Evolutionary conservation across 1,140 invertebrate genomes (phyloP), one percentile per base, ranked within the genome.

Genomic region (Cydia fagiglandana): DNA sequence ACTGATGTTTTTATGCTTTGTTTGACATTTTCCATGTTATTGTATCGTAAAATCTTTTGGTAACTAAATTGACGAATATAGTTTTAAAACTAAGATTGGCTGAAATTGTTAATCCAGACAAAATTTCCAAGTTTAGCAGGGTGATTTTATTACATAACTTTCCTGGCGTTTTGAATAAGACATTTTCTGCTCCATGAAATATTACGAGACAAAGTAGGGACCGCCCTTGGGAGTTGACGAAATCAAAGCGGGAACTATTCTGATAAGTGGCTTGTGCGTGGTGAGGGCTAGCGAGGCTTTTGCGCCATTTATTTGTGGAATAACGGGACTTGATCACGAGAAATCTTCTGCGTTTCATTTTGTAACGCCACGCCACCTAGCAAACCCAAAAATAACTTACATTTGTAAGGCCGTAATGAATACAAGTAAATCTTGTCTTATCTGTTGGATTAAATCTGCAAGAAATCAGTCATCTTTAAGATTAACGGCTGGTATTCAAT

Each of bases 231-330:
- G 20, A 61, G 56, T 61, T 24, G 3, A 53, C 56, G 56, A 24
- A 24, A 61, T 61, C 56, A 61, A 61, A 61, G 56, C 56, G n/a
- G 56, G 56, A 61, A 61, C 56, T 24, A 61, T 10, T 61, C 56
- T 61, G 56, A 61, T 61, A 61, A 61, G 56, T 61, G 56, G 17
- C 56, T 61, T 24, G 53, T 56, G 20, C 56, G 56, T 61, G 56
- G n/a, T 61, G 13, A 61, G 56, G 20, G 17, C 20, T 24, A 12
- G 20, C 9, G 17, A 61, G 20, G 56, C 20, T 56, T 56, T 56
- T 56, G n/a, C n/a, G n/a, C 12, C 53, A 10, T 3, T 24, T 61
- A 24, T 61, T 24, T 61, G 20, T 61, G 20, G 56, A 61, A 61
- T 61, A 12, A 24, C 17, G 17, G 17, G 56, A 61, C 20, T 24